phyloP scores from a whole-genome alignment of 2,888 invertebrate species.

The Polia nebulosa region DNA sequence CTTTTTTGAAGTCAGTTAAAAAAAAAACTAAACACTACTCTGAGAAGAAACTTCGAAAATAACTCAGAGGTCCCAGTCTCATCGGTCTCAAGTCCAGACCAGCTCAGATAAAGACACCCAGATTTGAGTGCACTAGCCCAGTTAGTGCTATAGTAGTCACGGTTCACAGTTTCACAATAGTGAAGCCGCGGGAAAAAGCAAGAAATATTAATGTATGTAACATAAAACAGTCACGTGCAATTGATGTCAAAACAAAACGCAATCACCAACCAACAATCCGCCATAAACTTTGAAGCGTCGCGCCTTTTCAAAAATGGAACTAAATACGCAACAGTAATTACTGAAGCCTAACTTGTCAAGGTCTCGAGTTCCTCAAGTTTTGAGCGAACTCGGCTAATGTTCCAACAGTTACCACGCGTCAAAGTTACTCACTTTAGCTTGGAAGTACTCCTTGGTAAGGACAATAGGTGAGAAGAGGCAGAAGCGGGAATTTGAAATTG shows the following conservation, averaged over 20 bases:
- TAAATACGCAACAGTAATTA: constrained; percentile 62
- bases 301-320: constrained; percentile 47
- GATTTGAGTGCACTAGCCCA: no score
- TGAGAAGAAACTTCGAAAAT: no score
- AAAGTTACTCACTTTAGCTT: constrained; percentile 61
- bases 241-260: constrained; percentile 18
- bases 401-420: constrained; percentile 70
- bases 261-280: constrained; percentile 3
- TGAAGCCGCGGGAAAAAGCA: no score
- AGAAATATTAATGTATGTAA: no score
- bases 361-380: constrained; percentile 65
- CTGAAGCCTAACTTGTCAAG: constrained; percentile 59
- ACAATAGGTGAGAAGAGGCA: neutral
- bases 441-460: constrained; percentile 35
- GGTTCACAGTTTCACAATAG: no score
- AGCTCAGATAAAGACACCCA: no score
- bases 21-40: no score
- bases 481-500: constrained; percentile 21
- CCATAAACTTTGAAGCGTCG: neutral
- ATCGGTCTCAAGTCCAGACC: no score
- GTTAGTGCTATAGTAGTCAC: no score
- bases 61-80: no score
- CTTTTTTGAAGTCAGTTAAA: no score
- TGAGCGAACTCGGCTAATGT: constrained; percentile 64
- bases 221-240: no score